Evolutionary conservation across 2,797 vertebrate species (phyloP).

Genomic region (Falco novaeseelandiae): DNA sequence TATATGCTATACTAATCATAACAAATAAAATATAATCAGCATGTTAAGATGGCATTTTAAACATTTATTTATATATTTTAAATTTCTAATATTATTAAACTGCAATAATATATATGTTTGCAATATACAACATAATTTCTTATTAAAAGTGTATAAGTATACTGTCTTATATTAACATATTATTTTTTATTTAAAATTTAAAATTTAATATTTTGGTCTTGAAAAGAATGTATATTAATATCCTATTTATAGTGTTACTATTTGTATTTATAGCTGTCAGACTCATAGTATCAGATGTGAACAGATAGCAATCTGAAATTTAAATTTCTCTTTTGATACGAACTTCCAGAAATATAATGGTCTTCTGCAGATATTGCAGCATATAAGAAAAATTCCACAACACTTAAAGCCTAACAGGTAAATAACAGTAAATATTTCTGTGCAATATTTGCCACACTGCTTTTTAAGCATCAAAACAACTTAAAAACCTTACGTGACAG

Average conservation of each 20-base stretch:
- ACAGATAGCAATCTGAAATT: background rate
- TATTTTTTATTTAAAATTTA: background rate
- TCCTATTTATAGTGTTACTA: rapidly evolving
- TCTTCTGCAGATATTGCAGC: background rate
- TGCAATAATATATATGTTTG: background rate
- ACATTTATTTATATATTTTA: background rate
- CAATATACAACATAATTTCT: background rate
- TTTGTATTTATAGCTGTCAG: background rate
- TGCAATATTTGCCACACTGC: background rate
- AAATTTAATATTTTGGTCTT: background rate
- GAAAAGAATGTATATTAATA: background rate
- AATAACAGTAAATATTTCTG: background rate
- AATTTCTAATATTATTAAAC: background rate
- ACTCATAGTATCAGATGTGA: background rate
- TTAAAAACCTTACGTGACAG: background rate
- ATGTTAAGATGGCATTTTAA: background rate
- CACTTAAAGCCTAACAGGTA: rapidly evolving
- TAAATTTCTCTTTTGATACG: background rate
- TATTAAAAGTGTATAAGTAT: background rate
- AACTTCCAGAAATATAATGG: background rate
- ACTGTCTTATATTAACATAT: rapidly evolving
- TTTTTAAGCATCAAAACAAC: background rate
- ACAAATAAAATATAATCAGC: background rate
- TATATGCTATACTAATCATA: background rate
- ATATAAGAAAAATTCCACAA: background rate